Conservation (phyloP, 2,113 vertebrate species). For the Phalacrocorax aristotelis region DNA sequence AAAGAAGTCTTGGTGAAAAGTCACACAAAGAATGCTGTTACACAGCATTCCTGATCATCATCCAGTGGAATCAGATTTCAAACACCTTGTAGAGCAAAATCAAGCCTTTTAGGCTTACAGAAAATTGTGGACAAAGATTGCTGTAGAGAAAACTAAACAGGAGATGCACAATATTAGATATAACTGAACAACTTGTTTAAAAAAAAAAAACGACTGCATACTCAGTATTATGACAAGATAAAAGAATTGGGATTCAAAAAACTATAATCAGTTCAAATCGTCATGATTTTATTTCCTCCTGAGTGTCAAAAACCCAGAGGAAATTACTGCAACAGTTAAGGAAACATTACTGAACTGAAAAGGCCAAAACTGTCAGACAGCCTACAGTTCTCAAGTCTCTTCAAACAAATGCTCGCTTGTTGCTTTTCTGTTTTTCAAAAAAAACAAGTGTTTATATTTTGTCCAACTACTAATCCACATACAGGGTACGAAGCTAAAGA, state of each 20-base stretch:
- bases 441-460: neutral
- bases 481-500: neutral
- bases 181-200: neutral
- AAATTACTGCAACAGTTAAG: neutral
- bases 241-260: neutral
- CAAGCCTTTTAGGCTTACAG: neutral
- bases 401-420: neutral
- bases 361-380: neutral
- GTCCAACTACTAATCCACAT: neutral
- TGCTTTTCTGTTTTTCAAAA: neutral
- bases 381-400: neutral
- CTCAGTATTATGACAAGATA: neutral
- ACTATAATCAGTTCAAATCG: neutral
- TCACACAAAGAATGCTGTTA: conserved; percentile 73
- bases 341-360: neutral
- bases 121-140: neutral
- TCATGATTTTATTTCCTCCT: neutral
- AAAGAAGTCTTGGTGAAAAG: conserved; percentile 70
- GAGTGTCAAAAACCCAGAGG: neutral
- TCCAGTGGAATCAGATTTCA: conserved; percentile 71
- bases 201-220: neutral
- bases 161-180: neutral
- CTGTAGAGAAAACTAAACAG: neutral
- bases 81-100: conserved; percentile 16
- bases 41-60: conserved; percentile 71